Conservation (phyloP, 1,140 invertebrate genomes). For the Solenopsis invicta region DNA sequence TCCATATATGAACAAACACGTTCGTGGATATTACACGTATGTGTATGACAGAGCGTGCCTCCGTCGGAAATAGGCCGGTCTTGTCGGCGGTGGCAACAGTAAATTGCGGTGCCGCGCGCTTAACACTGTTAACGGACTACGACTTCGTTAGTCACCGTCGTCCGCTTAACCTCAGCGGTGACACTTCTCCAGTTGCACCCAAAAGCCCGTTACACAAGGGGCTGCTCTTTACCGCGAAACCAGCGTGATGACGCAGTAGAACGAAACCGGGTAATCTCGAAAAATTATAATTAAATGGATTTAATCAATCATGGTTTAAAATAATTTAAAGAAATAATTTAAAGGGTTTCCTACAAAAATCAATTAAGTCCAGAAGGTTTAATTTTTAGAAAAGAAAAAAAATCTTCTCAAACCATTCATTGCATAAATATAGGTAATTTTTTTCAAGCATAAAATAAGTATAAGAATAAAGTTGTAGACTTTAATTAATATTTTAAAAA, state of each 20-base stretch:
- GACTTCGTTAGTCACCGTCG: conserved; percentile 56
- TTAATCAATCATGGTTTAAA: not conserved
- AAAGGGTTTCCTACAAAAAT: not conserved
- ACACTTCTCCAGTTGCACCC: conserved; percentile 47
- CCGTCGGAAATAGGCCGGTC: conserved; percentile 66
- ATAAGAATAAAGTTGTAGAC: too few species aligned
- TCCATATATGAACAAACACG: not conserved
- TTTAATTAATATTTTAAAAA: too few species aligned
- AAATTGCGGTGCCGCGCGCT: conserved; percentile 67
- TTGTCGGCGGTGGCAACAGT: conserved; percentile 54
- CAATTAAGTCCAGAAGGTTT: too few species aligned
- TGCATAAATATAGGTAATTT: too few species aligned
- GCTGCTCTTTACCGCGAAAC: conserved; percentile 18
- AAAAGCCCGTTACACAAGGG: conserved; percentile 17
- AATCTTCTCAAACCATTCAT: too few species aligned
- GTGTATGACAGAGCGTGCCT: conserved; percentile 23
- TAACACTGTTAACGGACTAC: conserved; percentile 58
- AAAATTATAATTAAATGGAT: not conserved
- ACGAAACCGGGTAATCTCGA: conserved; percentile 28
- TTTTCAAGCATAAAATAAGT: too few species aligned
- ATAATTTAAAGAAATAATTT: not conserved
- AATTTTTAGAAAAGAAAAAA: too few species aligned
- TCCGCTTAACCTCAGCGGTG: conserved; percentile 50
- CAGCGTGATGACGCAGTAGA: conserved; percentile 32
- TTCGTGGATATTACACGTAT: not conserved